Evolutionary conservation across 2,797 vertebrate genomes (phyloP).

Genomic region (Glyptemys insculpta): DNA sequence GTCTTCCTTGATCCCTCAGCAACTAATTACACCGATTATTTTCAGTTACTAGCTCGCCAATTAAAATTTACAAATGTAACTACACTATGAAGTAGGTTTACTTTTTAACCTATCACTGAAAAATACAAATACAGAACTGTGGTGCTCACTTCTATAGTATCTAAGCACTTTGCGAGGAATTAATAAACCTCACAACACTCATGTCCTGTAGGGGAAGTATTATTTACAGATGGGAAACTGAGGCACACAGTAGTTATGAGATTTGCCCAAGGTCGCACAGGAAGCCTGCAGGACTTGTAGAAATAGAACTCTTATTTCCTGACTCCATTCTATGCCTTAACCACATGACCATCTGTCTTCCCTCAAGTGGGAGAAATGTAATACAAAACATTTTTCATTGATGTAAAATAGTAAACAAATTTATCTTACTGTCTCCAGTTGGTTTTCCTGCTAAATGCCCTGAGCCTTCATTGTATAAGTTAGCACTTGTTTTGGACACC

Average conservation of each 20-base stretch:
- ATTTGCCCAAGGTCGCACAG: neutral
- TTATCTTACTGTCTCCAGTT: neutral
- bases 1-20: conserved; percentile 13
- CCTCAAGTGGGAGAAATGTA: neutral
- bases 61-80: conserved; percentile 13
- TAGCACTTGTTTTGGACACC: neutral
- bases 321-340: neutral
- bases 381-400: neutral
- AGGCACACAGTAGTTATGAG: neutral
- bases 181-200: neutral
- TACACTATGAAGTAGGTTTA: neutral
- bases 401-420: neutral
- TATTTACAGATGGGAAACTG: neutral
- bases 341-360: conserved; percentile 14
- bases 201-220: neutral
- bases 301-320: conserved; percentile 7
- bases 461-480: neutral
- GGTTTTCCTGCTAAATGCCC: neutral
- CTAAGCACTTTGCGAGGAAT: neutral
- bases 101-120: neutral
- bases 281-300: conserved; percentile 26
- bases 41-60: neutral
- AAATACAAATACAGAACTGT: neutral
- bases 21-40: accelerated
- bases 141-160: neutral